Evolutionary conservation across 35 echinoderm and acorn worm genomes (phyloP).

Genomic region (Heliocidaris tuberculata): DNA sequence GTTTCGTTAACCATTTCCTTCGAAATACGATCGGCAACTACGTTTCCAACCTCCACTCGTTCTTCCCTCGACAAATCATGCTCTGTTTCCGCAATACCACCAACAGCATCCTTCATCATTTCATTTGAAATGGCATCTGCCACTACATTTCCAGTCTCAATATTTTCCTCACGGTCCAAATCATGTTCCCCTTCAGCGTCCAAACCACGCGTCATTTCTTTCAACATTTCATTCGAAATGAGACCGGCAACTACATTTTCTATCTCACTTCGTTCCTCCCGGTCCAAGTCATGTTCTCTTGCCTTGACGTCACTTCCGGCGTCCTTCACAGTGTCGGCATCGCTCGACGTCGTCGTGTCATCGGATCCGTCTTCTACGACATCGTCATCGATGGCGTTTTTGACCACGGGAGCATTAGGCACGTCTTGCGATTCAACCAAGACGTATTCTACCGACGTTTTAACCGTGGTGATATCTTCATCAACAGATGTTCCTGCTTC

Average conservation of each 20-base stretch:
- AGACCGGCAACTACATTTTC: background rate
- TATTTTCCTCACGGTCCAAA: too few relatives aligned
- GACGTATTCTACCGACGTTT: conserved; percentile 9
- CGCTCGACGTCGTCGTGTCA: conserved; percentile 37
- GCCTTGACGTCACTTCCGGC: background rate
- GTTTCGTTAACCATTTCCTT: background rate
- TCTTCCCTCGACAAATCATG: background rate
- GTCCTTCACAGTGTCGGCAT: conserved; percentile 39
- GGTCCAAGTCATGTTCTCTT: background rate
- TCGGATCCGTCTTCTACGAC: conserved; percentile 9
- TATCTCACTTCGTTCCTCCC: background rate
- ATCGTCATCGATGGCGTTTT: conserved; percentile 41
- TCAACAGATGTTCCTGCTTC: background rate
- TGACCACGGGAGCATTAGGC: conserved; percentile 42
- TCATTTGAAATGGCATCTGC: too few relatives aligned
- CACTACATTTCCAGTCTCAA: too few relatives aligned
- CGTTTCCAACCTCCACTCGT: background rate
- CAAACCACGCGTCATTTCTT: too few relatives aligned
- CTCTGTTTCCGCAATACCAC: too few relatives aligned
- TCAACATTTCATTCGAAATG: background rate
- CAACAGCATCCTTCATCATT: too few relatives aligned
- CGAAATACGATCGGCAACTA: background rate
- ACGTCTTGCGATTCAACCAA: background rate
- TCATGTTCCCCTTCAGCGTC: too few relatives aligned
- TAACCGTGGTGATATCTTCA: background rate